Base-by-base conservation (phyloP, 2,888 invertebrate genomes). In the Rhagophthalmus giganteus region DNA sequence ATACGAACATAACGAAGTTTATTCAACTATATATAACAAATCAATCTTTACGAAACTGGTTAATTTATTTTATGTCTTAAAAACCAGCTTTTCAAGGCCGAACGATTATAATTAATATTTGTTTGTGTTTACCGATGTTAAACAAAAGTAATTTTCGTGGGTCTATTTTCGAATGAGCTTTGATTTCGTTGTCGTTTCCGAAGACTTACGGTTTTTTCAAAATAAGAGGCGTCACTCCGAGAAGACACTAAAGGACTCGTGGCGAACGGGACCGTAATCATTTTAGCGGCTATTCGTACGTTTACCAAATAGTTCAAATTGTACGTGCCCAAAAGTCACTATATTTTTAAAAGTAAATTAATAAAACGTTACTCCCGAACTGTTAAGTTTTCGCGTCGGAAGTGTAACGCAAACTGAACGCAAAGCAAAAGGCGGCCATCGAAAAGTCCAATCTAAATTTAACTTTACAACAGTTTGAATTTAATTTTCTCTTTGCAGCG, bases 161-260 rank as follows among this genome's bases (percentile, higher is more conserved):
- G n/a, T n/a, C n/a, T n/a, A n/a, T n/a, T n/a, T n/a, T n/a, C n/a
- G n/a, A n/a, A n/a, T n/a, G n/a, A n/a, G n/a, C n/a, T n/a, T n/a
- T n/a, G n/a, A n/a, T n/a, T n/a, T n/a, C n/a, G n/a, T n/a, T n/a
- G n/a, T n/a, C n/a, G n/a, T n/a, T n/a, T n/a, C n/a, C n/a, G n/a
- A n/a, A n/a, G n/a, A 69, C 70, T 69, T 59, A 72, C 72, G 28
- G 63, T 54, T 53, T 66, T 70, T 46, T 58, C 63, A 28, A 72
- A 67, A 47, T 81, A 78, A 2, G 85, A 84, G 2, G 85, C 84
- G 74, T 86, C 86, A 57, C 85, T 85, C 57, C 83, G 78, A 11
- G 83, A 83, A 54, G 79, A 75, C 54, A 81, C 80, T 49, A 79
- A 66, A 1, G 76, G 76, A 20, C 72, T 67, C 37, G 64, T 61